A percentile compares a stretch with the other conserved stretches of the same genome.
phyloP scores from a whole-genome alignment of 2,113 vertebrate species.

The Istiophorus platypterus region DNA sequence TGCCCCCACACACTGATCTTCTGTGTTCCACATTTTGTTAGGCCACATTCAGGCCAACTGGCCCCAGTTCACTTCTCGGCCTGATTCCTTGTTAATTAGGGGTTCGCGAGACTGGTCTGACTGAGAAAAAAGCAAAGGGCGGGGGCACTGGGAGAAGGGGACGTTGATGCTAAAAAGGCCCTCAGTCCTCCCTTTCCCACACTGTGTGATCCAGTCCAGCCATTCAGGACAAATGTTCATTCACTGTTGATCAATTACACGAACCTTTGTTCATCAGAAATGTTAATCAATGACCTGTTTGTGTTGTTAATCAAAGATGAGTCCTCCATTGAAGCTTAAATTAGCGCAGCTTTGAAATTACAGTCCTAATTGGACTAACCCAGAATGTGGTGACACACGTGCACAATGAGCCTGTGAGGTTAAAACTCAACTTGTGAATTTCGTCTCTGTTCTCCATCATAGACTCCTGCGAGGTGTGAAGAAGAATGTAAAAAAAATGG shows the following conservation, averaged over 20 bases:
- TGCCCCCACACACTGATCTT: slow-evolving; percentile 54
- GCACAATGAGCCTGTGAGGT: slow-evolving; percentile 24
- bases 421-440: slow-evolving; percentile 56
- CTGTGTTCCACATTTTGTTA: slow-evolving; percentile 64
- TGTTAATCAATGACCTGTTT: slow-evolving; percentile 57
- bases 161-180: slow-evolving; percentile 45
- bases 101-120: slow-evolving; percentile 57
- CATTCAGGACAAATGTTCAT: slow-evolving; percentile 59
- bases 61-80: slow-evolving; percentile 58
- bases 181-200: slow-evolving; percentile 70
- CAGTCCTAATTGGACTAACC: slow-evolving; percentile 61
- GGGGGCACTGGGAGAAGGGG: not conserved
- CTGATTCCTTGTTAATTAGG: slow-evolving; percentile 78
- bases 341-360: slow-evolving; percentile 47
- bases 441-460: not conserved
- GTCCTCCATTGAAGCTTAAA: slow-evolving; percentile 43
- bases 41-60: slow-evolving; percentile 53
- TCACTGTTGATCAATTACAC: slow-evolving; percentile 47
- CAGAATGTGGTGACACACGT: slow-evolving; percentile 50
- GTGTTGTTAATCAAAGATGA: slow-evolving; percentile 47
- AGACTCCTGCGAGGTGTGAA: not conserved
- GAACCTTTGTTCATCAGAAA: slow-evolving; percentile 51
- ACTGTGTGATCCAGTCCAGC: slow-evolving; percentile 47
- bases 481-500: not conserved
- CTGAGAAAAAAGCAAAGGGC: slow-evolving; percentile 41